Evolutionary conservation across 2,888 invertebrate species (phyloP).

Genomic region (Patella ulyssiponensis): DNA sequence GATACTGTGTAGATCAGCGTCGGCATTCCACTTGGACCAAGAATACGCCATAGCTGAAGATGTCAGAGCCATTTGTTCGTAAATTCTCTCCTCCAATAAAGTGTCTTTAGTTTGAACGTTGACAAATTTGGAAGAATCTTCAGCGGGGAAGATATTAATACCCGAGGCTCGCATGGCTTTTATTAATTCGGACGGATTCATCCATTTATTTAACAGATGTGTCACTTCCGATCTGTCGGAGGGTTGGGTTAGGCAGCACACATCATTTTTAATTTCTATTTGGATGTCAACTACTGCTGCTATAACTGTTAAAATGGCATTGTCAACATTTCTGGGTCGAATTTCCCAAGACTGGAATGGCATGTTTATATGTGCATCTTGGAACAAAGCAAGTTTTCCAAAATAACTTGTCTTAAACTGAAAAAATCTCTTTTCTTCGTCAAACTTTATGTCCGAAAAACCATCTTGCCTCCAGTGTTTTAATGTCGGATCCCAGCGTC

Average conservation of each 20-base stretch:
- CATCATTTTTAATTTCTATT: conserved; percentile 69
- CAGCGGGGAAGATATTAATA: conserved; percentile 70
- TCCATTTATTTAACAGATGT: conserved; percentile 63
- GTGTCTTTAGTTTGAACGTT: conserved; percentile 70
- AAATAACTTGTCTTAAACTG: conserved; percentile 67
- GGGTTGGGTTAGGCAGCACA: conserved; percentile 65
- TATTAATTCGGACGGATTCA: conserved; percentile 64
- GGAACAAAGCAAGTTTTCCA: conserved; percentile 69
- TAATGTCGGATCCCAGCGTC: conserved; percentile 66
- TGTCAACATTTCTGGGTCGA: conserved; percentile 62
- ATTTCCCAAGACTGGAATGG: conserved; percentile 73
- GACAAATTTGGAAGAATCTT: conserved; percentile 71
- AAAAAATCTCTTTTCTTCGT: conserved; percentile 63
- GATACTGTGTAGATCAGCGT: conserved; percentile 55
- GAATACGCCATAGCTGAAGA: conserved; percentile 68
- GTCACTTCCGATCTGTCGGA: conserved; percentile 62
- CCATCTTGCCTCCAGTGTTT: conserved; percentile 69
- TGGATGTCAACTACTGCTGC: conserved; percentile 71
- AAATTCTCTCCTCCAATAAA: conserved; percentile 64
- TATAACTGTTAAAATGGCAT: conserved; percentile 66
- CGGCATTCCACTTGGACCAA: conserved; percentile 71
- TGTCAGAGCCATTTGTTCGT: conserved; percentile 70
- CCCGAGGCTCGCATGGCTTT: conserved; percentile 63
- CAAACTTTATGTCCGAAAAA: conserved; percentile 64
- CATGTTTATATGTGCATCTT: conserved; percentile 72